Base-by-base conservation (phyloP, 2,888 invertebrate species). In the Tillus elongatus region DNA sequence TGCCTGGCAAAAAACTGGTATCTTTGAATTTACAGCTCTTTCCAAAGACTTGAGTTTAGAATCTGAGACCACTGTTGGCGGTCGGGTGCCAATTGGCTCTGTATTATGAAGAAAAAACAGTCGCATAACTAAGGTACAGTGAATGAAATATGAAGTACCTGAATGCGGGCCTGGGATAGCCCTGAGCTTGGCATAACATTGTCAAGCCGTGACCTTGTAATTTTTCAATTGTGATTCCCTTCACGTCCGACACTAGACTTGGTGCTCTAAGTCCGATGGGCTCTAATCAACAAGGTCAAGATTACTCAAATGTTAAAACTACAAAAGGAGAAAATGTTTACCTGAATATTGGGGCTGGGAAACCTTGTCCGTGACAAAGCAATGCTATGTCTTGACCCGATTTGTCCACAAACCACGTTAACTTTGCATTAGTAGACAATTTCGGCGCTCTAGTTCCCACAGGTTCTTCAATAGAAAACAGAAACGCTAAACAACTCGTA, bases 291-390 rank as follows among this genome's bases (percentile, higher is more conserved):
- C n/a, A n/a, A n/a, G n/a, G n/a, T n/a, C n/a, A n/a, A n/a, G n/a
- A n/a, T n/a, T n/a, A n/a, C n/a, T n/a, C n/a, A n/a, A n/a, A n/a
- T n/a, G 15, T 15, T 40, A 46, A 33, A 38, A 35, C n/a, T 39
- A 30, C 30, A 13, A 8, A 24, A 33, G 41, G 2, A 15, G 15
- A 2, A 35, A 36, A 28, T 19, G 41, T 30, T 59, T 70, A 73
- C 73, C 72, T 72, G 66, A 72, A 73, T 49, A 63, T 52, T 42
- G 75, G 74, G 37, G 70, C 63, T 16, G 74, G 74, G 48, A 66
- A 74, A 47, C 72, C 73, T 63, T 74, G 73, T 14, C 72, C 72
- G 46, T 70, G 71, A 51, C 74, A 74, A 35, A 69, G 53, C 27
- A 74, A 53, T 15, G 58, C 56, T 33, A 57, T 44, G 35, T 50